Base-by-base conservation (phyloP, 2,888 invertebrate genomes). In the Eristalis intricaria region DNA sequence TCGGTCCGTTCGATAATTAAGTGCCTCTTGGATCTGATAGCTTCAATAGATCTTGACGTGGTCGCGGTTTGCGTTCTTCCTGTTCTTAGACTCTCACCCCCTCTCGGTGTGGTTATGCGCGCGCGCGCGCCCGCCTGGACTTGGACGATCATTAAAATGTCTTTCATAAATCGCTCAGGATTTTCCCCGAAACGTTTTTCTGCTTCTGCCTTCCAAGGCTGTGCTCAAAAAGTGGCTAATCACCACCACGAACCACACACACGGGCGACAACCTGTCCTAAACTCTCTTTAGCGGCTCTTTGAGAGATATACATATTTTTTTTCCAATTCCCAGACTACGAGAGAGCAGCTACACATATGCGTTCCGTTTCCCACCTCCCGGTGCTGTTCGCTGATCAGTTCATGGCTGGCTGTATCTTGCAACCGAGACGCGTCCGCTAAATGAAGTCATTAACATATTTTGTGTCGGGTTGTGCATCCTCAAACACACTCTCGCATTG, bases 381-480 rank as follows among this genome's bases (percentile, higher is more conserved):
- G 13, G 8, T 29, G 11, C 65, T 19, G 32, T 32, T 8, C 32
- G 10, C 10, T 32, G 32, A 32, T 32, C 32, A 69, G 69, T 60
- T 38, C 32, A 32, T 32, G 38, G 38, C 13, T 32, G 32, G 32
- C 7, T 50, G 50, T 50, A 50, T 8, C 58, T 29, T 23, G 35
- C 65, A 56, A 56, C n/a, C 58, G 26, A 83, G 43, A 68, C 58
- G 78, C 61, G 35, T 80, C 61, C 40, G 58, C 87, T 79, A 84
- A 87, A 87, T 87, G 79, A 87, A 87, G 87, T 84, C 87, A 87
- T 87, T 87, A 87, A 84, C 84, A 84, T 84, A 84, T 82, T 76
- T 77, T 82, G 70, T 71, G 61, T 50, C 61, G 60, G 70, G 64
- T 63, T 58, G n/a, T n/a, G 70, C 58, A 43, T 69, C 64, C 70